Conservation (phyloP, 2,888 invertebrate genomes). For the Agapostemon virescens region DNA sequence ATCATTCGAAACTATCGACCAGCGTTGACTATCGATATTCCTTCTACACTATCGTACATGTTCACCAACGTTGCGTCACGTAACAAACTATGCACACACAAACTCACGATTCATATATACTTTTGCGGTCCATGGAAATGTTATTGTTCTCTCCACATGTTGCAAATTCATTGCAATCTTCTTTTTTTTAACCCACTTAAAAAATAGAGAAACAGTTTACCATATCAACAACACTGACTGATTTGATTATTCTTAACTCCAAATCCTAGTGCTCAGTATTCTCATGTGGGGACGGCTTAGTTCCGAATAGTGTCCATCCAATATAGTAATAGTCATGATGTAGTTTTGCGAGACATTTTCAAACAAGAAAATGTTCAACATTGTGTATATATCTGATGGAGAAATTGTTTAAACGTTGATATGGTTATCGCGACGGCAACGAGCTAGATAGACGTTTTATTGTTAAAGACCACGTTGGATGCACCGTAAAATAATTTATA, state of each 20-base stretch:
- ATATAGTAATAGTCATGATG: background rate
- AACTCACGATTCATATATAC: background rate
- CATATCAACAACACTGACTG: background rate
- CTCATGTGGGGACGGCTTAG: background rate
- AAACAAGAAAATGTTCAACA: background rate
- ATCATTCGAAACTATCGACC: background rate
- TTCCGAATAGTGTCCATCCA: background rate
- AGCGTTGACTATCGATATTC: background rate
- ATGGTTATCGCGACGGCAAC: background rate
- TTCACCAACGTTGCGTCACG: slow-evolving; percentile 21
- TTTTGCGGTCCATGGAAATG: background rate
- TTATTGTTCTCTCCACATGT: background rate
- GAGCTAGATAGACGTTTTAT: background rate
- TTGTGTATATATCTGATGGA: background rate
- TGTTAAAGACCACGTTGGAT: background rate
- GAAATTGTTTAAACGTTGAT: background rate
- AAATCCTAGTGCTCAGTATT: background rate
- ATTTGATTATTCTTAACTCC: background rate
- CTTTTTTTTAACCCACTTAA: background rate
- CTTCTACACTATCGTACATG: slow-evolving; percentile 3
- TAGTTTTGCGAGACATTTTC: background rate
- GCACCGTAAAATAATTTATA: background rate
- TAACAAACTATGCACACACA: background rate
- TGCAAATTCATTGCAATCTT: background rate
- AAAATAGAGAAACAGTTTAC: background rate